Evolutionary conservation across 1,140 invertebrate genomes (phyloP), one percentile per base, ranked within the genome.

Genomic region (Augochlora pura): DNA sequence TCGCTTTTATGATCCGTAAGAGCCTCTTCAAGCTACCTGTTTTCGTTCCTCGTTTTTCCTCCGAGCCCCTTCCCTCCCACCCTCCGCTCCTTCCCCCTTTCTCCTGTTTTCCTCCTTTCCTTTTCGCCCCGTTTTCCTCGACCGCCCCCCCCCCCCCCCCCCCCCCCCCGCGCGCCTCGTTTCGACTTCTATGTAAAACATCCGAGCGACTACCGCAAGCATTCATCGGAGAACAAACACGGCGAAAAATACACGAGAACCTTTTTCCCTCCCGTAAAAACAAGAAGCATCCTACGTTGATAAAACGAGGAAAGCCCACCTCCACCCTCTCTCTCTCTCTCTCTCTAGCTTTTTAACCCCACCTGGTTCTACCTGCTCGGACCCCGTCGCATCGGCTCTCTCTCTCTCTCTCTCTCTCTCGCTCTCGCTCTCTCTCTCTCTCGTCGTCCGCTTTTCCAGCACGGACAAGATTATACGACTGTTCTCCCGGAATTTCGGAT

Each of bases 171-270:
- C 32, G 32, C 42, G 0, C 54, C 54, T 57, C 21, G 54, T 57
- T 57, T 57, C 54, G 21, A 57, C 54, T 57, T 57, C 32, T 2
- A 32, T 21, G 63, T 21, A 64, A 18, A 32, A 42, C 68, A 69
- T 77, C 69, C 74, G 25, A 67, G 73, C 59, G 64, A 77, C 75
- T 70, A 39, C 14, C 32, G 32, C 16, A 16, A 14, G 38, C 27
- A 49, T 39, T 65, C 74, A n/a, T 49, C 74, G 65, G 16, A 38
- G 16, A 69, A 77, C 54, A 69, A 69, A 77, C 65, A 49, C 6
- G 71, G 71, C 9, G 23, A 57, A 27, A 46, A 57, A 49, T 12
- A 38, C 38, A 62, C 27, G 4, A 25, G 14, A 32, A 62, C 60
- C 60, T 18, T 62, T 62, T 4, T 14, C 25, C 7, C 12, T n/a